phyloP scores from a whole-genome alignment of 1,140 invertebrate genomes.

The Meloidogyne exigua region DNA sequence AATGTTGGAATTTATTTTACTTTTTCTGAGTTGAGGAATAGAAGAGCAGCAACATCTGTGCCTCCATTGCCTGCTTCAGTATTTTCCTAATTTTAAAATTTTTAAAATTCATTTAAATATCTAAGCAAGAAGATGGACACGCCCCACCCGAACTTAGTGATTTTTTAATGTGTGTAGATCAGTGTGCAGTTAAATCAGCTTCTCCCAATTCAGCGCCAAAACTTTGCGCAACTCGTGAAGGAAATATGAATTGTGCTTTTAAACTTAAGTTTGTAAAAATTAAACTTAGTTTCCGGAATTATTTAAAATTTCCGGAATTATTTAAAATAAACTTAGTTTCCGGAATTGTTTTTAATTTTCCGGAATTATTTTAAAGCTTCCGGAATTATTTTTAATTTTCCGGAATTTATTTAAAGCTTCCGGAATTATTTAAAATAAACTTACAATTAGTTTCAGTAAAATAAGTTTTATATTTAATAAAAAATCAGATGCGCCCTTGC shows the following conservation, averaged over 20 bases:
- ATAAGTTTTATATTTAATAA: not conserved
- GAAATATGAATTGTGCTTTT: conserved; percentile 57
- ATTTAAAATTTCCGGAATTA: too few species aligned
- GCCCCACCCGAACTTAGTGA: conserved; percentile 38
- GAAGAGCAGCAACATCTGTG: not conserved
- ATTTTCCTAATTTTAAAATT: not conserved
- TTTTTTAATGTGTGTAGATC: conserved; percentile 60
- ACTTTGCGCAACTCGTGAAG: conserved; percentile 35
- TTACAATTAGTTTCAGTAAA: too few species aligned
- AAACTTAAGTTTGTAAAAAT: conserved; percentile 50
- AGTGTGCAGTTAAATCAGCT: conserved; percentile 52
- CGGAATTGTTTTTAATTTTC: too few species aligned
- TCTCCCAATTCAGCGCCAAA: conserved; percentile 45
- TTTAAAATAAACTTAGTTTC: too few species aligned
- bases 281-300: conserved; percentile 13
- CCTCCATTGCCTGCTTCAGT: not conserved
- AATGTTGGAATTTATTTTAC: not conserved
- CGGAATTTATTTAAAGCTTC: not conserved
- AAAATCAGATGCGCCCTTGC: conserved; percentile 55
- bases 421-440: too few species aligned
- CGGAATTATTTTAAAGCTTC: too few species aligned
- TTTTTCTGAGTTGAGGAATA: not conserved
- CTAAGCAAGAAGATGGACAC: conserved; percentile 43
- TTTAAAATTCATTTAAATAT: conserved; percentile 13
- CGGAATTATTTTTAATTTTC: too few species aligned